Conservation (phyloP, 2,113 vertebrate species). For the Willisornis vidua region DNA sequence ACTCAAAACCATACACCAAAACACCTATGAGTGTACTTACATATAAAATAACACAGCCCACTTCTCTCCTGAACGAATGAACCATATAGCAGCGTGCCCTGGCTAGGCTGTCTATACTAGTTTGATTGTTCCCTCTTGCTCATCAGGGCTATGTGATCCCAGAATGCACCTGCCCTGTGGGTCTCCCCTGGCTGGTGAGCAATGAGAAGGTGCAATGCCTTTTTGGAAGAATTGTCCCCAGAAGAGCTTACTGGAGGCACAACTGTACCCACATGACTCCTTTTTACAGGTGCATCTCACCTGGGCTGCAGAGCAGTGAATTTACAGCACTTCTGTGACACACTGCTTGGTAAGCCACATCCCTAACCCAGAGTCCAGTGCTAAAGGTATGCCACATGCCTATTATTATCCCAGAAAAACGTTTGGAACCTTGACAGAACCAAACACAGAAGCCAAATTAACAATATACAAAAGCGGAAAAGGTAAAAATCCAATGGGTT, state of each 20-base stretch:
- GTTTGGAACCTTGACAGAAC: neutral
- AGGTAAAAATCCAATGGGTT: neutral
- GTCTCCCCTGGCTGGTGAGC: neutral
- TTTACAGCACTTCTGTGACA: neutral
- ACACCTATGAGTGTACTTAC: neutral
- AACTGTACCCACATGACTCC: neutral
- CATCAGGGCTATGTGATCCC: neutral
- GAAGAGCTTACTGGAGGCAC: neutral
- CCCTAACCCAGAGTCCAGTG: neutral
- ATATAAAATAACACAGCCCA: neutral
- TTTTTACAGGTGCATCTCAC: neutral
- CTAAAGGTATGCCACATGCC: neutral
- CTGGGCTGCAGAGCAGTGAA: neutral
- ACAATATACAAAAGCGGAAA: neutral
- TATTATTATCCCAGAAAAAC: neutral
- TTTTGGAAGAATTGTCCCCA: neutral
- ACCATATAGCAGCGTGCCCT: neutral
- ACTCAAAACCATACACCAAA: neutral
- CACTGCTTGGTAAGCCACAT: neutral
- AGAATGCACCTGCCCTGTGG: accelerated
- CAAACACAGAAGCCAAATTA: neutral
- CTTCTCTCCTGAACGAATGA: neutral
- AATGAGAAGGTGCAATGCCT: accelerated
- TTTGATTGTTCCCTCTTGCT: neutral
- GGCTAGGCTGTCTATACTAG: neutral